Evolutionary conservation across 64 coral and sea anemone species (phyloP), one percentile per base, ranked within the genome.

Genomic region (Anthopleura sola): DNA sequence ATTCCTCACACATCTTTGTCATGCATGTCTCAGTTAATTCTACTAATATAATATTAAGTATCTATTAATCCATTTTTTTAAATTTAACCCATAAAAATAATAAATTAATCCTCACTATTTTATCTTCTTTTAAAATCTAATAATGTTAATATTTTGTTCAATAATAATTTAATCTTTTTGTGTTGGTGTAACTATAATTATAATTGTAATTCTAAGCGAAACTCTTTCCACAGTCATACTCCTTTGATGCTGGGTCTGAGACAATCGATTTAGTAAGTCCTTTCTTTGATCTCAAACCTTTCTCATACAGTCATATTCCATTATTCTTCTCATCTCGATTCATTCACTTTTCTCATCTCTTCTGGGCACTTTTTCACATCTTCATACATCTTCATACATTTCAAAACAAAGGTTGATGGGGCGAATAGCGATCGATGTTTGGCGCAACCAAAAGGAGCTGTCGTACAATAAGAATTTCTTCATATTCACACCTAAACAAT

Each of bases 251-350:
- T 48, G 78, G 23, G 2, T 48, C 28, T 46, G 39, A 81, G 33
- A 28, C 38, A 8, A 7, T 48, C 17, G 78, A 81, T 81, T 53
- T 31, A 48, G 78, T 81, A 81, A 81, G 78, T 81, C 78, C 17
- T 71, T 9, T 6, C 24, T 66, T 71, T 71, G n/a, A 16, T 71
- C 26, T 68, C 66, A 71, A 71, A 15, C 66, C n/a, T 71, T 71
- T 71, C 8, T 44, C 40, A 44, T 44, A 44, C 40, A n/a, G n/a
- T n/a, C n/a, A n/a, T n/a, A n/a, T n/a, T n/a, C n/a, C n/a, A n/a
- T n/a, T n/a, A 20, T 16, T 23, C 21, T 23, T 26, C 3, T 68
- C 62, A 26, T 5, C 26, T 68, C 62, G 20, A 28, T 23, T 68
- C 23, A 68, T 26, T 16, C 20, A 58, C 55, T n/a, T n/a, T n/a